These are phyloP conservation scores for Myoxocephalus aenaeus DNA, from an alignment of 2,797 vertebrate genomes.

Conservation along the genomic window DNA sequence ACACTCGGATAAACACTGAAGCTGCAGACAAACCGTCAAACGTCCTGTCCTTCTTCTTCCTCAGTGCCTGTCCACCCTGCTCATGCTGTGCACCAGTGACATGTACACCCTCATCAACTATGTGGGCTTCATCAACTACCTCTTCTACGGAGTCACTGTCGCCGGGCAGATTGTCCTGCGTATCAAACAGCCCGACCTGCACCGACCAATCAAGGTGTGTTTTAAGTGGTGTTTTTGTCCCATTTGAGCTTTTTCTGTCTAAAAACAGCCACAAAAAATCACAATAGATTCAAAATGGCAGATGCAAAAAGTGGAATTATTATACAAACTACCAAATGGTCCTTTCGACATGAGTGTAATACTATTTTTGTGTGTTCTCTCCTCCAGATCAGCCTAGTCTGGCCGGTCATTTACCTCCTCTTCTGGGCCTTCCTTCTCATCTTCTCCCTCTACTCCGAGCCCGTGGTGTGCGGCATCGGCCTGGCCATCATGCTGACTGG, in stretches of 20 bases:
- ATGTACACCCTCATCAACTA: constrained; percentile 98
- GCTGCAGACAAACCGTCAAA: not conserved
- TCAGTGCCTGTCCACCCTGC: constrained; percentile 92
- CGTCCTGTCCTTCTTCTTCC: not conserved
- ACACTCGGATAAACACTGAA: not conserved
- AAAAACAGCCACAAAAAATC: not conserved
- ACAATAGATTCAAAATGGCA: not conserved
- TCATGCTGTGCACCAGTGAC: constrained; percentile 96
- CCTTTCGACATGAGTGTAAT: not conserved
- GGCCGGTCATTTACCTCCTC: constrained; percentile 92
- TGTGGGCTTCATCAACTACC: constrained; percentile 97
- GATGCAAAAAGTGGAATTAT: not conserved
- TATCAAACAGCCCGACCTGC: constrained; percentile 87
- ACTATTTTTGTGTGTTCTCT: not conserved
- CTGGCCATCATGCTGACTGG: constrained; percentile 95
- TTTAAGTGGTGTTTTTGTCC: not conserved
- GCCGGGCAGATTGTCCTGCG: constrained; percentile 94
- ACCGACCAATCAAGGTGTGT: constrained; percentile 91
- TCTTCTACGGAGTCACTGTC: constrained; percentile 94
- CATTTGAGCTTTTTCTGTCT: not conserved
- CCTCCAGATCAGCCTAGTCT: constrained; percentile 89
- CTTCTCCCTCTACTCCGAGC: constrained; percentile 95
- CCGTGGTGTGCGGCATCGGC: constrained; percentile 92
- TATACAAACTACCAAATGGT: not conserved
- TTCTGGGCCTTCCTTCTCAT: constrained; percentile 96